Conservation (phyloP, 1,140 invertebrate genomes). For the Drosophila sturtevanti region DNA sequence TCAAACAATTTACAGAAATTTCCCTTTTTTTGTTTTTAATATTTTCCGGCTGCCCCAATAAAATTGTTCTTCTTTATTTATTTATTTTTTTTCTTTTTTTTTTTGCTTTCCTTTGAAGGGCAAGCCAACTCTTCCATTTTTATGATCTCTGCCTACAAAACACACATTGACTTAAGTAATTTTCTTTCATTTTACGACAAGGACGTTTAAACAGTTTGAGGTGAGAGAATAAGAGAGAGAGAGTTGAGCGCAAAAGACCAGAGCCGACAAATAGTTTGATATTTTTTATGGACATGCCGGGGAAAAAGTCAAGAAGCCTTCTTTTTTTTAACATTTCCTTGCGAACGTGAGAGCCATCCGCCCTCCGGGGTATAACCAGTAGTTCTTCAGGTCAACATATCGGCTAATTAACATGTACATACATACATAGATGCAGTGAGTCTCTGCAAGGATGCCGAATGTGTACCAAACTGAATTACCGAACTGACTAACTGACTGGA, state of each 20-base stretch:
- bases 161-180: constrained; percentile 73
- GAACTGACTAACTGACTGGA: constrained; percentile 36
- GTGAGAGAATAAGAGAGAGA: constrained; percentile 19
- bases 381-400: constrained; percentile 45
- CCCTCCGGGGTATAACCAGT: constrained; percentile 59
- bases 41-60: constrained; percentile 74
- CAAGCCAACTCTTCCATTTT: constrained; percentile 60
- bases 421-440: constrained; percentile 9
- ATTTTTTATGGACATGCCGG: constrained; percentile 54
- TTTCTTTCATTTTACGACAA: constrained; percentile 63
- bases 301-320: constrained; percentile 63
- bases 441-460: constrained; percentile 47
- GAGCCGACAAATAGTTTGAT: constrained; percentile 63
- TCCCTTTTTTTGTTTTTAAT: constrained; percentile 65
- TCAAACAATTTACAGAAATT: constrained; percentile 54
- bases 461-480: not conserved
- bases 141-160: constrained; percentile 65
- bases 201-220: constrained; percentile 36
- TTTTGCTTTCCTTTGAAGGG: not conserved
- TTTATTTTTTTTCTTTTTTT: not conserved
- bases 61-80: constrained; percentile 43
- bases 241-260: constrained; percentile 3
- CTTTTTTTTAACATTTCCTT: constrained; percentile 70
- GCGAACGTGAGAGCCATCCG: constrained; percentile 65
- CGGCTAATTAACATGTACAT: constrained; percentile 77